phyloP scores from a whole-genome alignment of 1,140 invertebrate genomes.

The Sinella curviseta region DNA sequence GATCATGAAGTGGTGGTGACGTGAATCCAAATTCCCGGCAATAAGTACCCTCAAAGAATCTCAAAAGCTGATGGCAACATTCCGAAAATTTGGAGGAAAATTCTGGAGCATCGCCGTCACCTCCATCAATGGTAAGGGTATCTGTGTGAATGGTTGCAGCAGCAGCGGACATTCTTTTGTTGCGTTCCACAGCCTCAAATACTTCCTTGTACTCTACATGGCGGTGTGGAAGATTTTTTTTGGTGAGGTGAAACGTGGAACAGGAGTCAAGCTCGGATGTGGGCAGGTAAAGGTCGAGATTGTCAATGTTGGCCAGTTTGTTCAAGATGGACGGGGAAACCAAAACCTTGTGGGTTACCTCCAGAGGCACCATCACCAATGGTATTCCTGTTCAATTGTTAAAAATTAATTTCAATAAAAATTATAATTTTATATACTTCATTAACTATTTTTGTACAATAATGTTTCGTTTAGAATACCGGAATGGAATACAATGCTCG shows the following conservation, averaged over 20 bases:
- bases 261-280: background rate
- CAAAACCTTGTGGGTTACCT: conserved; percentile 31
- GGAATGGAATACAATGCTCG: conserved; percentile 66
- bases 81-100: conserved; percentile 28
- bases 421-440: background rate
- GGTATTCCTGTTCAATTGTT: conserved; percentile 25
- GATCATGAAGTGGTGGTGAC: conserved; percentile 38
- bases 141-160: background rate
- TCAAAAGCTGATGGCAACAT: conserved; percentile 28
- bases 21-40: conserved; percentile 26
- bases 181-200: background rate
- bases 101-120: background rate
- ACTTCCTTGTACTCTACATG: conserved; percentile 33
- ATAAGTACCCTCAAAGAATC: conserved; percentile 36
- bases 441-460: too few species aligned
- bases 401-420: background rate
- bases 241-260: background rate
- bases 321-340: conserved; percentile 20
- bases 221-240: background rate
- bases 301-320: background rate
- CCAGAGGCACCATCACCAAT: conserved; percentile 35
- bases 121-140: background rate
- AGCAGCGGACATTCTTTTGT: background rate
- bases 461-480: too few species aligned
- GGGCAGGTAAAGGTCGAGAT: too few species aligned